Percentiles rank a stretch among this genome's conserved stretches.
Evolutionary conservation across 2,888 invertebrate genomes (phyloP).

Genomic region (Hofmannophila pseudospretella): DNA sequence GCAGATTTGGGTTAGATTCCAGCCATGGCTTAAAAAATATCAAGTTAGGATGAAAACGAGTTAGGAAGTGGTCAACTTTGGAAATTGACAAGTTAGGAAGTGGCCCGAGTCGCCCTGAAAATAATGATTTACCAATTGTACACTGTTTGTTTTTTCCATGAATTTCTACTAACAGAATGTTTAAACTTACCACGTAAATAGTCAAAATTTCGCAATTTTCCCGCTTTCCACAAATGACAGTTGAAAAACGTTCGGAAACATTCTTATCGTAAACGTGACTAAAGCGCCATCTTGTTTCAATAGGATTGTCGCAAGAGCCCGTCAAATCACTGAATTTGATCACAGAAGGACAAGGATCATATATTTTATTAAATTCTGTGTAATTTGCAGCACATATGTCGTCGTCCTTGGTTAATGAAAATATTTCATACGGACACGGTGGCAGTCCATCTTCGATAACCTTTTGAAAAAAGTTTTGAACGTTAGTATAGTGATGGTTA

Average conservation of each 20-base stretch:
- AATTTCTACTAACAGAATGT: no score
- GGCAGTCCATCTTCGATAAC: conserved; percentile 40
- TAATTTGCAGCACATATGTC: conserved; percentile 35
- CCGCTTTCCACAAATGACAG: conserved; percentile 36
- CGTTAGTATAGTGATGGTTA: neutral
- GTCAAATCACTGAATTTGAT: conserved; percentile 31
- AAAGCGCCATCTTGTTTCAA: conserved; percentile 39
- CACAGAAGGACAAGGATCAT: conserved; percentile 23
- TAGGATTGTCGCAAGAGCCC: conserved; percentile 42
- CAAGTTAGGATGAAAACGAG: no score
- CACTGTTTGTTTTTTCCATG: no score
- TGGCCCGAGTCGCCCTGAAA: no score
- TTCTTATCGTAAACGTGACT: conserved; percentile 21
- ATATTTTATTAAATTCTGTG: conserved; percentile 18
- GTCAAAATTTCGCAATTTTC: conserved; percentile 44
- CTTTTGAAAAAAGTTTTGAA: conserved; percentile 25
- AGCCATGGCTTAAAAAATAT: no score
- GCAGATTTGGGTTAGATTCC: no score
- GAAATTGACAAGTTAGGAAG: no score
- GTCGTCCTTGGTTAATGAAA: conserved; percentile 27
- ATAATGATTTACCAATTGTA: no score
- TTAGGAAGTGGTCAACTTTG: no score
- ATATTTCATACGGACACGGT: conserved; percentile 48
- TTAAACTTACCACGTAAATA: conserved; percentile 39
- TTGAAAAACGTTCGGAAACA: conserved; percentile 21